phyloP scores from a whole-genome alignment of 2,797 vertebrate species.

The Danio albolineatus region DNA sequence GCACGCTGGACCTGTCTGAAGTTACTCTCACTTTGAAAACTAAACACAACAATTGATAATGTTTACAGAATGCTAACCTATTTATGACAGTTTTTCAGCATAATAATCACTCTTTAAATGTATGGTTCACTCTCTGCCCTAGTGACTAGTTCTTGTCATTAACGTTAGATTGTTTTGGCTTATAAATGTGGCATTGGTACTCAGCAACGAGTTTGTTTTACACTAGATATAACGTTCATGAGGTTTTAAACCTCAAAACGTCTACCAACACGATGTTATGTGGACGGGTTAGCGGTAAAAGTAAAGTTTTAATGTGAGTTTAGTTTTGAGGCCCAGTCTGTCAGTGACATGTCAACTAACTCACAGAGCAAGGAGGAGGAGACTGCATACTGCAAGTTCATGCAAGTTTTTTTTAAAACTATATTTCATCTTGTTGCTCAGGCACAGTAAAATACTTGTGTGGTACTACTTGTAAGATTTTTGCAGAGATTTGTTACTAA shows the following conservation, averaged over 20 bases:
- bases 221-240: not conserved
- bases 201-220: not conserved
- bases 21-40: conserved; percentile 22
- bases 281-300: not conserved
- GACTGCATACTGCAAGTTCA: conserved; percentile 37
- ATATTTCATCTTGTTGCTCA: not conserved
- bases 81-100: not conserved
- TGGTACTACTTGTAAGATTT: not conserved
- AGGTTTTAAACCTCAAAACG: not conserved
- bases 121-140: not conserved
- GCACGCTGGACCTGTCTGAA: conserved; percentile 5
- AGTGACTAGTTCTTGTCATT: not conserved
- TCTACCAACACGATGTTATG: not conserved
- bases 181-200: not conserved
- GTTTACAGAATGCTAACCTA: not conserved
- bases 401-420: conserved; percentile 28
- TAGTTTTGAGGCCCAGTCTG: conserved; percentile 41
- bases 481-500: not conserved
- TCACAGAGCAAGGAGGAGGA: not conserved
- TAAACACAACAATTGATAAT: not conserved
- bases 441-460: not conserved
- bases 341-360: conserved; percentile 45
- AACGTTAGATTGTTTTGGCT: not conserved
- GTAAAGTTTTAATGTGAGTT: conserved; percentile 10
- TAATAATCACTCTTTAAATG: not conserved